phyloP scores from a whole-genome alignment of 2,797 vertebrate species.

The Karalla daura region DNA sequence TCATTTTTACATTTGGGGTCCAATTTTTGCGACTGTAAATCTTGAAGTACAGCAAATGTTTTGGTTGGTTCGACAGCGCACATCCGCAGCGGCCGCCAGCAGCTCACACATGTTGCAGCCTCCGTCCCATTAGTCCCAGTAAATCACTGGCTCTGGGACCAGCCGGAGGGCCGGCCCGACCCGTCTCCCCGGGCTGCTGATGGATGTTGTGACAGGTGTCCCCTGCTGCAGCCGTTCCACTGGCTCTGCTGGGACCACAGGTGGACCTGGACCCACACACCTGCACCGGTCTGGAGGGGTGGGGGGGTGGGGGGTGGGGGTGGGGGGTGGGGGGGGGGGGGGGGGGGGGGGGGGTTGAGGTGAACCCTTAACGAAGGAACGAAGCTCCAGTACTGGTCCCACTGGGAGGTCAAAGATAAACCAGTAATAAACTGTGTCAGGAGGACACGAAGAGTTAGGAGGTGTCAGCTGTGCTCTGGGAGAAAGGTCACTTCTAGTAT shows the following conservation, averaged over 20 bases:
- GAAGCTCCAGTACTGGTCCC: slow-evolving; percentile 19
- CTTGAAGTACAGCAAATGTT: neutral
- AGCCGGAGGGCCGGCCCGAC: neutral
- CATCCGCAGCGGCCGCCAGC: neutral
- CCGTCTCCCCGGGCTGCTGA: slow-evolving; percentile 29
- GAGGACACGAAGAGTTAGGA: slow-evolving; percentile 42
- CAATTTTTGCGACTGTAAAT: neutral
- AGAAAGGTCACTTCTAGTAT: slow-evolving; percentile 41
- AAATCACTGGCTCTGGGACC: slow-evolving; percentile 26
- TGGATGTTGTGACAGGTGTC: slow-evolving; percentile 59
- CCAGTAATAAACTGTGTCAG: slow-evolving; percentile 51
- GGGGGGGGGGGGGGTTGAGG: slow-evolving; percentile 6
- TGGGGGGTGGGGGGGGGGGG: too few species aligned
- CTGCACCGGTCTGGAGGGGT: too few species aligned
- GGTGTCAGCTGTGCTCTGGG: slow-evolving; percentile 14
- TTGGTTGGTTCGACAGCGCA: neutral
- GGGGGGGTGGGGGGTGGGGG: too few species aligned
- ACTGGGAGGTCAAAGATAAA: slow-evolving; percentile 29
- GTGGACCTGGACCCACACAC: too few species aligned
- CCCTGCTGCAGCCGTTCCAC: too few species aligned
- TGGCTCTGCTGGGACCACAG: too few species aligned
- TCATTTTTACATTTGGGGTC: too few species aligned
- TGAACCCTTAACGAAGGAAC: slow-evolving; percentile 36
- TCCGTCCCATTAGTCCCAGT: neutral
- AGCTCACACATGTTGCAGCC: neutral